These are phyloP conservation scores for Drosophila obscura DNA, from an alignment of 1,140 invertebrate species.

Conservation along the genomic window DNA sequence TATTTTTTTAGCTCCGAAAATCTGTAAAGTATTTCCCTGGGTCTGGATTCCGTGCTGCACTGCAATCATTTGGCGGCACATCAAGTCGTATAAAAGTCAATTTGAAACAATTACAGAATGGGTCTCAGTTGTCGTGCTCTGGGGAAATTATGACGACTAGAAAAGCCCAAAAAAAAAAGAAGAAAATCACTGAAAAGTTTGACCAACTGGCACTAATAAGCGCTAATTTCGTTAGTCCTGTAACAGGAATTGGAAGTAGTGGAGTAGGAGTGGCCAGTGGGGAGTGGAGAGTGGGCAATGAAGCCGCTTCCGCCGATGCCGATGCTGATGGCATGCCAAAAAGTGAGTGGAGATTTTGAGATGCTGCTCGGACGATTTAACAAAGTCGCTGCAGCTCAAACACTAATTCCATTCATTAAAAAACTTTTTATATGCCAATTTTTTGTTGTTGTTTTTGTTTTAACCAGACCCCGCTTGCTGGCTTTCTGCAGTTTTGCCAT, in stretches of 20 bases:
- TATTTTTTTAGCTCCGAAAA: no score
- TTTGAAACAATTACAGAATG: slow-evolving; percentile 76
- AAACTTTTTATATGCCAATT: slow-evolving; percentile 81
- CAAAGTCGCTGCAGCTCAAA: slow-evolving; percentile 76
- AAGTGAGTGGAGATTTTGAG: slow-evolving; percentile 21
- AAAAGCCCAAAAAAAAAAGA: slow-evolving; percentile 50
- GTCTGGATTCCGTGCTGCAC: slow-evolving; percentile 43
- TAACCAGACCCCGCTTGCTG: slow-evolving; percentile 26
- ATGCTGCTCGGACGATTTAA: slow-evolving; percentile 72
- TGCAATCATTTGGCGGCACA: slow-evolving; percentile 49
- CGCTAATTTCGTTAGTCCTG: slow-evolving; percentile 77
- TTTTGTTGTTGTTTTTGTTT: slow-evolving; percentile 29
- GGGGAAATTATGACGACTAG: slow-evolving; percentile 60
- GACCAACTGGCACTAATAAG: slow-evolving; percentile 80
- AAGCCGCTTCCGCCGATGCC: slow-evolving; percentile 22
- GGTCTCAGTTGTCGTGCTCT: slow-evolving; percentile 39
- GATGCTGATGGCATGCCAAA: slow-evolving; percentile 56
- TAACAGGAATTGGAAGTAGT: slow-evolving; percentile 11
- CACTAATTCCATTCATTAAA: slow-evolving; percentile 82
- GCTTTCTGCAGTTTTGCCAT: slow-evolving; percentile 40
- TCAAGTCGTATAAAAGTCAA: slow-evolving; percentile 56
- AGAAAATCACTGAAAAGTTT: slow-evolving; percentile 58
- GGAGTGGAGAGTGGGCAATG: neutral
- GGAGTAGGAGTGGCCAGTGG: no score
- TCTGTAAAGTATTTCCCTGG: no score